phyloP scores from a whole-genome alignment of 37 sponge, comb jelly and placozoan genomes.

The Petrosia ficiformis region DNA sequence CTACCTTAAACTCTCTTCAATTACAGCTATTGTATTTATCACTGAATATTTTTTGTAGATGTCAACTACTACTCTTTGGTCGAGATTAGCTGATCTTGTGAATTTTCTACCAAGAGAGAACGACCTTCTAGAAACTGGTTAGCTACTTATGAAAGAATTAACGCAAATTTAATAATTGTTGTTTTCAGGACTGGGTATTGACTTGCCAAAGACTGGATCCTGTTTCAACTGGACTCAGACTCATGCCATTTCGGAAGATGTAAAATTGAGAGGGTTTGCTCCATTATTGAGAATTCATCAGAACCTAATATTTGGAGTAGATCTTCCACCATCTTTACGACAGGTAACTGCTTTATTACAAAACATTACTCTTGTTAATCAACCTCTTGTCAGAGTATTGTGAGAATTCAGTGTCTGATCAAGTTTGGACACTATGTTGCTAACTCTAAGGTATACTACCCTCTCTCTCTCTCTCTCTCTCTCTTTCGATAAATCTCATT shows the following conservation, averaged over 20 bases:
- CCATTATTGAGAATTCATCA: conserved; percentile 56
- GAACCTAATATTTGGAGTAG: background rate
- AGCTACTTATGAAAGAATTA: background rate
- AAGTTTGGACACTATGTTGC: conserved; percentile 80
- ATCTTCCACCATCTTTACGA: background rate
- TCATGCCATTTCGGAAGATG: conserved; percentile 56
- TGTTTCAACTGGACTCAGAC: background rate
- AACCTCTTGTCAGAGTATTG: conserved; percentile 26
- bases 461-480: no score
- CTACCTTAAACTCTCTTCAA: no score
- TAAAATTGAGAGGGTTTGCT: conserved; percentile 59
- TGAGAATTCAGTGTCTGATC: conserved; percentile 50
- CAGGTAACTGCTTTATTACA: conserved; percentile 4
- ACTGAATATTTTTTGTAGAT: no score
- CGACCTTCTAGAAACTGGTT: conserved; percentile 19
- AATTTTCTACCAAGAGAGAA: conserved; percentile 70
- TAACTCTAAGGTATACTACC: conserved; percentile 54
- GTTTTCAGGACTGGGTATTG: no score
- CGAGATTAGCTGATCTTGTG: conserved; percentile 74
- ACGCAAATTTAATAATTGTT: no score
- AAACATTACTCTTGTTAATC: background rate
- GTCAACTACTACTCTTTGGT: conserved; percentile 64
- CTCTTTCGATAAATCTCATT: no score
- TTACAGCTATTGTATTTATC: no score
- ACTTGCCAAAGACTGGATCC: no score